Percentiles rank a stretch among this genome's conserved stretches.
These are phyloP conservation scores for Zapornia atra DNA, from an alignment of 2,113 vertebrate species.

Conservation along the genomic window DNA sequence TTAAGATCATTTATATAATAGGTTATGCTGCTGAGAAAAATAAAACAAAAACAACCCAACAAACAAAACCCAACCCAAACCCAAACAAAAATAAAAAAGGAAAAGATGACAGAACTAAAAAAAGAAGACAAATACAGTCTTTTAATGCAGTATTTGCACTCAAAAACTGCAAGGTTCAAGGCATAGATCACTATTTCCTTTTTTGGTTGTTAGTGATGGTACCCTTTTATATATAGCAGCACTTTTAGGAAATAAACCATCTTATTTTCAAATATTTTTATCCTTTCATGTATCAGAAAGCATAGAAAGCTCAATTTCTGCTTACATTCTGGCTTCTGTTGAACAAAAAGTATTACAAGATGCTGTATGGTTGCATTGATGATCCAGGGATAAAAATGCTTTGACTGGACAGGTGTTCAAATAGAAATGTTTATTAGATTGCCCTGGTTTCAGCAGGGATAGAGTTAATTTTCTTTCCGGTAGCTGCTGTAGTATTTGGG, in stretches of 20 bases:
- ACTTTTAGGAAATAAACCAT: not conserved
- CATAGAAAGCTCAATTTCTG: not conserved
- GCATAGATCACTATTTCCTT: not conserved
- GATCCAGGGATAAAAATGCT: not conserved
- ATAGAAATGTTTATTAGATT: not conserved
- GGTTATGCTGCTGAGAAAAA: not conserved
- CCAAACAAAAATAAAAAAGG: too few species aligned
- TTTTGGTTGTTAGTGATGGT: not conserved
- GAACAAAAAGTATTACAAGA: not conserved
- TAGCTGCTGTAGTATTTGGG: too few species aligned
- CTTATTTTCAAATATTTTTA: not conserved
- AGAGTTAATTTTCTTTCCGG: too few species aligned
- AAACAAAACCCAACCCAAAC: too few species aligned
- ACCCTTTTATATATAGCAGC: not conserved
- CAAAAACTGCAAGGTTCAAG: not conserved
- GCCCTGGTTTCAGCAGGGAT: too few species aligned
- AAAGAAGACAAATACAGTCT: not conserved
- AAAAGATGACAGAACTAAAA: fast-evolving
- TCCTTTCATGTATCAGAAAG: not conserved
- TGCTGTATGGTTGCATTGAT: not conserved
- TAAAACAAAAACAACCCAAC: too few species aligned
- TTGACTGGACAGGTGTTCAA: not conserved
- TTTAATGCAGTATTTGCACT: not conserved
- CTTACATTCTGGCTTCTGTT: not conserved
- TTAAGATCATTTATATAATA: not conserved